Evolutionary conservation across 2,888 invertebrate genomes (phyloP).

Genomic region (Agriopis aurantiaria): DNA sequence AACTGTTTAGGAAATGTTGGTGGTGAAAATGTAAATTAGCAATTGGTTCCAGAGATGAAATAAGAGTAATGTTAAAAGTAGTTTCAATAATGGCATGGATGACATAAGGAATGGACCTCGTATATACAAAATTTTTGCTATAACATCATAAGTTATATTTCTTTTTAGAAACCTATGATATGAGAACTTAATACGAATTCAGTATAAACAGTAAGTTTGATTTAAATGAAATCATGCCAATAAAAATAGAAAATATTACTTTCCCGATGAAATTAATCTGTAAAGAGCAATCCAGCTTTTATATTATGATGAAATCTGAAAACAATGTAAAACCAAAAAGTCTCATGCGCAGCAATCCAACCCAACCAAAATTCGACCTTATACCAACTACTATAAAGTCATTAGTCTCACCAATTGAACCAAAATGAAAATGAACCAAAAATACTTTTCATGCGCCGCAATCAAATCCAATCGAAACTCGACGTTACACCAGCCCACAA

Average conservation of each 20-base stretch:
- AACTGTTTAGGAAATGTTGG: too few species aligned
- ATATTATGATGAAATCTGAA: not conserved
- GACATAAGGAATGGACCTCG: not conserved
- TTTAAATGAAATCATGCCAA: not conserved
- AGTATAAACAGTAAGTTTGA: not conserved
- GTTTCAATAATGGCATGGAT: not conserved
- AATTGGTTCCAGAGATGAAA: not conserved
- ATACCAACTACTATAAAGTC: not conserved
- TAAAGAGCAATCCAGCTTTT: not conserved
- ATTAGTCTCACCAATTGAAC: conserved; percentile 1
- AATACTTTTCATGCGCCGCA: conserved; percentile 40
- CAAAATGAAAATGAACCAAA: conserved; percentile 12
- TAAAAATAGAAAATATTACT: too few species aligned
- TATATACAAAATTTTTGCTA: not conserved
- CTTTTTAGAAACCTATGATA: not conserved
- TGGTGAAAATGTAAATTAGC: not conserved
- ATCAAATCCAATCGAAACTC: conserved; percentile 19
- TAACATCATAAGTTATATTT: not conserved
- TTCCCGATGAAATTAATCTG: not conserved
- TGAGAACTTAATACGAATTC: too few species aligned
- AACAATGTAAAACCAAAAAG: not conserved
- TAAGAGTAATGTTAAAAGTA: too few species aligned
- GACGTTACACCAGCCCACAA: conserved; percentile 44
- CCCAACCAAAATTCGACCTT: not conserved
- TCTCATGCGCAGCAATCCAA: conserved; percentile 7